These are phyloP conservation scores for Caenorhabditis inopinata DNA, from an alignment of 1,140 invertebrate genomes.

Conservation along the genomic window DNA sequence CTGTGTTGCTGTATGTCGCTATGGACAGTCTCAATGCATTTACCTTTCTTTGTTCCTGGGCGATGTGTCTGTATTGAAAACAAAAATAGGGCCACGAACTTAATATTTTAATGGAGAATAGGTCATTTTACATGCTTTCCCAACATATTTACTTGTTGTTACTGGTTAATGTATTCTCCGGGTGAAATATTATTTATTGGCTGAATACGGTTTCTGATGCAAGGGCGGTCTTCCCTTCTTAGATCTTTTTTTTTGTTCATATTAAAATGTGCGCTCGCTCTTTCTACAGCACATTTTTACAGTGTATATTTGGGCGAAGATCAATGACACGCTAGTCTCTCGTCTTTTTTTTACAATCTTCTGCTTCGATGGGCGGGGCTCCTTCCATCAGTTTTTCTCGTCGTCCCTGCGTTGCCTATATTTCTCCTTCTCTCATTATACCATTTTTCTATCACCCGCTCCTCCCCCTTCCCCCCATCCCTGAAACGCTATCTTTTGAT, in stretches of 20 bases:
- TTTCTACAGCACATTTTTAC: background rate
- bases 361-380: background rate
- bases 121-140: too few relatives aligned
- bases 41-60: too few relatives aligned
- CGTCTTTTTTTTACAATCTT: too few relatives aligned
- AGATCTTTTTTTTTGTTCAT: slow-evolving; percentile 11
- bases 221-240: background rate
- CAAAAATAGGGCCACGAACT: too few relatives aligned
- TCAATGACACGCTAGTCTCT: background rate
- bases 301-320: background rate
- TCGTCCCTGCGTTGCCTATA: background rate
- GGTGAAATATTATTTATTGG: too few relatives aligned
- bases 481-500: slow-evolving; percentile 22
- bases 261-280: background rate
- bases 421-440: background rate
- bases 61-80: too few relatives aligned
- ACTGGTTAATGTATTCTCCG: too few relatives aligned
- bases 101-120: too few relatives aligned
- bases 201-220: background rate
- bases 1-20: too few relatives aligned
- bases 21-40: too few relatives aligned
- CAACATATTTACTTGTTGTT: too few relatives aligned
- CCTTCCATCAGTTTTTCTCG: background rate
- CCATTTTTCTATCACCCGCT: background rate
- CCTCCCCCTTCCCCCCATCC: background rate